Evolutionary conservation across 1,140 invertebrate genomes (phyloP), one percentile per base, ranked within the genome.

Genomic region (Calosoma granatense): DNA sequence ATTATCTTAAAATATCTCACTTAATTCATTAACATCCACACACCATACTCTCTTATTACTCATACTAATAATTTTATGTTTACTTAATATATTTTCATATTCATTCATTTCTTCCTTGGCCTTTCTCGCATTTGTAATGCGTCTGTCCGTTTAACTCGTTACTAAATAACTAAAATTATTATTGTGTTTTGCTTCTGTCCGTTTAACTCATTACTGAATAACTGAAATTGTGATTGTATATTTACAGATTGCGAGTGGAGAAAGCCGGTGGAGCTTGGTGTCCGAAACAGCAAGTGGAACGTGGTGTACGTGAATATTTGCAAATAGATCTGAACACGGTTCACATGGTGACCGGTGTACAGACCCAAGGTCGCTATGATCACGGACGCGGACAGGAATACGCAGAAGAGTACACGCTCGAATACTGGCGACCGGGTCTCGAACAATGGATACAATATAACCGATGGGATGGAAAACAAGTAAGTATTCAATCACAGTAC

Each of bases 191-290:
- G n/a, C n/a, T n/a, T n/a, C n/a, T n/a, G n/a, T n/a, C n/a, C n/a
- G n/a, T n/a, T n/a, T n/a, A n/a, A n/a, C n/a, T n/a, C n/a, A n/a
- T n/a, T n/a, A n/a, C n/a, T n/a, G n/a, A n/a, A n/a, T n/a, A n/a
- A n/a, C n/a, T n/a, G n/a, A n/a, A n/a, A n/a, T n/a, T n/a, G n/a
- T n/a, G n/a, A n/a, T n/a, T n/a, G n/a, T n/a, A n/a, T n/a, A n/a
- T n/a, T 77, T 76, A 30, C 73, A 92, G 89, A 68, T 72, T 92
- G 53, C 78, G 85, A 15, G 77, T 78, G 20, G 88, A 92, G 67
- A 74, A 74, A 47, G 81, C 80, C n/a, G 86, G 88, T 6, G 90
- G 89, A 19, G 89, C 86, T 0, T 92, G 89, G 89, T 92, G 89
- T 74, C 89, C 89, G 0, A 80, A 81, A 63, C 74, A 75, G 53